These are phyloP conservation scores for Oenanthe melanoleuca DNA, from an alignment of 2,113 vertebrate genomes.

Conservation along the genomic window DNA sequence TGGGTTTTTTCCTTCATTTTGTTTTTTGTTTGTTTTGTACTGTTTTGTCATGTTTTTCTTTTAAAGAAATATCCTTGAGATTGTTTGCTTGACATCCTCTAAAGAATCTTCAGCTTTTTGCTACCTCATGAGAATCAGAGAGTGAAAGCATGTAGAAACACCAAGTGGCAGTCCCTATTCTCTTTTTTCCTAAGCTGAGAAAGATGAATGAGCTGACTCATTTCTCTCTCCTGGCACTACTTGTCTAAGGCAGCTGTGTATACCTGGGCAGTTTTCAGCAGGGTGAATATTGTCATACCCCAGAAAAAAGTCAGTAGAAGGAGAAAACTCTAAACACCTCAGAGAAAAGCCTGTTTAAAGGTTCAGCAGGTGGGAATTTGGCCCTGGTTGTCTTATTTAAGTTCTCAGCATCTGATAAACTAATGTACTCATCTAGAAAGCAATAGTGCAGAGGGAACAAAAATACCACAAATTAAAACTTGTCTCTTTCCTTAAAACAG, in stretches of 20 bases:
- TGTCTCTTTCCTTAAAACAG: too few relatives aligned
- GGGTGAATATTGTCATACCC: background rate
- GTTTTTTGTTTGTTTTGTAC: background rate
- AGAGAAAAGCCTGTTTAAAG: background rate
- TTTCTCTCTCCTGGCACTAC: background rate
- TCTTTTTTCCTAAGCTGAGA: conserved; percentile 17
- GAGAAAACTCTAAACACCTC: background rate
- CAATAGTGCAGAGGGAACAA: background rate
- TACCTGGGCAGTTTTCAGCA: background rate
- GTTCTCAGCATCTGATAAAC: background rate
- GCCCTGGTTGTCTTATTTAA: background rate
- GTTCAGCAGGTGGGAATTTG: background rate
- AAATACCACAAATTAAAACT: background rate
- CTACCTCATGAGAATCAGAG: conserved; percentile 16
- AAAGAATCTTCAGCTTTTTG: conserved; percentile 3
- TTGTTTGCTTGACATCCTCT: conserved; percentile 25
- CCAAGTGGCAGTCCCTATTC: background rate
- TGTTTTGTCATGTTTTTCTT: background rate
- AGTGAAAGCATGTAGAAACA: conserved; percentile 43
- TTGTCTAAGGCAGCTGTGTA: background rate
- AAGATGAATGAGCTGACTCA: conserved; percentile 18
- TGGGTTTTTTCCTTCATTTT: background rate
- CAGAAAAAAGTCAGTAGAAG: background rate
- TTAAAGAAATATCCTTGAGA: background rate
- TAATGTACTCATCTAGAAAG: background rate